Evolutionary conservation across 2,888 invertebrate genomes (phyloP), one percentile per base, ranked within the genome.

Genomic region (Phyto melanocephala): DNA sequence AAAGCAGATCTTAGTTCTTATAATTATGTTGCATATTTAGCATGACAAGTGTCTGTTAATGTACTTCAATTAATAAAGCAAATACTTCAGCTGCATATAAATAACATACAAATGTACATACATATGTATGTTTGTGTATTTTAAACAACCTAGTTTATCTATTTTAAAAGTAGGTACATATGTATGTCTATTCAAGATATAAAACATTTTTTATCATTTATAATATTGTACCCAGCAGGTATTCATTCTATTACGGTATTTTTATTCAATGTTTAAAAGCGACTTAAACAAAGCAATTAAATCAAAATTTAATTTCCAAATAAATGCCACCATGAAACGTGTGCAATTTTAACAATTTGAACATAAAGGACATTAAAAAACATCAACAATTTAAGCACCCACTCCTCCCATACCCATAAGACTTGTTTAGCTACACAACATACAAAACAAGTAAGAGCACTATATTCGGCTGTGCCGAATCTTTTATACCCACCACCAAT

Each of bases 231-330:
- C n/a, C n/a, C n/a, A n/a, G n/a, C n/a, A n/a, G n/a, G n/a, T n/a
- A n/a, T n/a, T n/a, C n/a, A n/a, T n/a, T n/a, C n/a, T n/a, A n/a
- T n/a, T n/a, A n/a, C n/a, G n/a, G n/a, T n/a, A n/a, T n/a, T n/a
- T n/a, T n/a, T n/a, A n/a, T n/a, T n/a, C n/a, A n/a, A n/a, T n/a
- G n/a, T n/a, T n/a, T n/a, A n/a, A n/a, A n/a, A n/a, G n/a, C n/a
- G n/a, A n/a, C n/a, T n/a, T n/a, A n/a, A n/a, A n/a, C n/a, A 70
- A 74, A 70, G 78, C 74, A 82, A 75, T 82, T 78, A 78, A 82
- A 82, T 78, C 81, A 75, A 65, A 82, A 70, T 78, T 82, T 65
- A 78, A 82, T 82, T 78, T 78, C 28, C 47, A 78, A 58, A 75
- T 82, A 81, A 81, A 78, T 74, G 74, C 77, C 68, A 77, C 68